Percentiles rank a stretch among this genome's conserved stretches.
Conservation (phyloP, 2,797 vertebrate genomes). For the Bradypodion ventrale region DNA sequence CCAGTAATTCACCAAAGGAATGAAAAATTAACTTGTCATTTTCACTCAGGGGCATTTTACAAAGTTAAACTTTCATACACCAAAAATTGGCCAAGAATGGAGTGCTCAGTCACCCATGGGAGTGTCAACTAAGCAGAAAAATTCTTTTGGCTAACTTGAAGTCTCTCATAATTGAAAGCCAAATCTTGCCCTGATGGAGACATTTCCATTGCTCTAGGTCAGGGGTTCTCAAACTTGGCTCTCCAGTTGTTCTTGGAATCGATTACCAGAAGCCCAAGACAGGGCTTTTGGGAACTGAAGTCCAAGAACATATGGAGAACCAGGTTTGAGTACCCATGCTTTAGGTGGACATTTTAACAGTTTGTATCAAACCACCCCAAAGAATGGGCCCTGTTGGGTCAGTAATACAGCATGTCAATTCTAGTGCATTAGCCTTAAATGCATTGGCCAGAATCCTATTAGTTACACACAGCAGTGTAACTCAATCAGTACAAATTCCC, state of each 20-base stretch:
- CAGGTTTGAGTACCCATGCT: no score
- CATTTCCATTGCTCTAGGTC: not conserved
- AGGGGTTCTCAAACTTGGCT: no score
- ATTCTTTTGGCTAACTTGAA: not conserved
- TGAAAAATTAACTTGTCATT: constrained; percentile 74
- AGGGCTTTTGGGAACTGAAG: no score
- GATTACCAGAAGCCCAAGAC: no score
- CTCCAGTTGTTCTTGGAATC: no score
- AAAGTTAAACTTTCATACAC: constrained; percentile 68
- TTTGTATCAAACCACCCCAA: not conserved
- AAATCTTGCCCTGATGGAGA: not conserved
- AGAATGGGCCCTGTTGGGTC: not conserved
- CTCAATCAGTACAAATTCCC: no score
- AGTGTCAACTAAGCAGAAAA: constrained; percentile 34
- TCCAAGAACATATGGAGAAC: no score
- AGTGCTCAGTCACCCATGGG: constrained; percentile 26
- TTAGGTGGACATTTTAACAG: not conserved
- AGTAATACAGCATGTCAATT: no score
- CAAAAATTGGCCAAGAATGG: constrained; percentile 43
- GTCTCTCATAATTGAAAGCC: constrained; percentile 13
- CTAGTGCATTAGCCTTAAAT: no score
- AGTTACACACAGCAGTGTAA: no score
- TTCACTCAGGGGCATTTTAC: constrained; percentile 67
- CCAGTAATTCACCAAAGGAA: constrained; percentile 62
- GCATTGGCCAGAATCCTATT: no score